These are phyloP conservation scores for Operophtera brumata DNA, from an alignment of 2,888 invertebrate species.

Conservation along the genomic window DNA sequence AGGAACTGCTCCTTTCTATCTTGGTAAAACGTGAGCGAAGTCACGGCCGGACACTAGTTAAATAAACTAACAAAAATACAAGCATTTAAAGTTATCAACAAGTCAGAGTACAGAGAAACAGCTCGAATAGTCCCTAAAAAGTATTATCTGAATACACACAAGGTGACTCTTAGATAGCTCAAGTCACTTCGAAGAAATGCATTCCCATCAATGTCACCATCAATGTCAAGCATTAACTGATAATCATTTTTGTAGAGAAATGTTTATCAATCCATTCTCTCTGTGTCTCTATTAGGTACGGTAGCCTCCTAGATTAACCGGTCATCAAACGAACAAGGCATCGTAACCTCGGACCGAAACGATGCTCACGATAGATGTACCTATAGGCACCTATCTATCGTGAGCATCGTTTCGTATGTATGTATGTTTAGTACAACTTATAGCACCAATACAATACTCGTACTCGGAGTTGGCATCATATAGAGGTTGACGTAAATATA, in stretches of 20 bases:
- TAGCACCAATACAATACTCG: too few species aligned
- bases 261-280: constrained; percentile 5
- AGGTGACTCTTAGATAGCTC: not conserved
- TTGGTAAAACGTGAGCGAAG: too few species aligned
- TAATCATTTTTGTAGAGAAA: not conserved
- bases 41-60: too few species aligned
- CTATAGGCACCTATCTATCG: too few species aligned
- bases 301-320: too few species aligned
- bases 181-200: constrained; percentile 12
- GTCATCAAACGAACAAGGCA: not conserved
- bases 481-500: too few species aligned
- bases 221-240: constrained; percentile 4
- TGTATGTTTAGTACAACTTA: too few species aligned
- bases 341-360: not conserved
- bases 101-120: not conserved
- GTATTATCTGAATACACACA: not conserved
- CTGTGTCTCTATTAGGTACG: not conserved
- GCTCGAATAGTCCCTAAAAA: not conserved
- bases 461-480: too few species aligned
- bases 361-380: too few species aligned
- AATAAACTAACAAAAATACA: too few species aligned
- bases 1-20: too few species aligned
- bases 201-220: constrained; percentile 4
- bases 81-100: not conserved
- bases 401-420: too few species aligned